These are phyloP conservation scores for Campoletis sonorensis DNA, from an alignment of 1,140 invertebrate species.

Conservation along the genomic window DNA sequence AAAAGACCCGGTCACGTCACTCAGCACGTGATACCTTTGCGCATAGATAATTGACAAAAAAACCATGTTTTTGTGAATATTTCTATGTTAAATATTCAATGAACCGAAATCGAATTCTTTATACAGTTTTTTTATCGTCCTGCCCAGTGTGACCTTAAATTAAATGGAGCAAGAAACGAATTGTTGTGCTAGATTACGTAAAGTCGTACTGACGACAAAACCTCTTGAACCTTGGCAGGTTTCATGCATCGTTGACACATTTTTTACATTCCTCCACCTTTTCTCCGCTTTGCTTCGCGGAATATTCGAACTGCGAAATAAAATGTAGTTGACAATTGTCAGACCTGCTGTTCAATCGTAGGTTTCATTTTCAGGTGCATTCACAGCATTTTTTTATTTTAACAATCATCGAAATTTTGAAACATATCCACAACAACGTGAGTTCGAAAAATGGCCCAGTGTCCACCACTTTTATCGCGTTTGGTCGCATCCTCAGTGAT, in stretches of 20 bases:
- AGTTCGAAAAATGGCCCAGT: slow-evolving; percentile 76
- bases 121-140: not conserved
- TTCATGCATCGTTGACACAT: not conserved
- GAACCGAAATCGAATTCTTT: no score
- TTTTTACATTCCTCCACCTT: not conserved
- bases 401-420: not conserved
- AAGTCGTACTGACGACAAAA: no score
- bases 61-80: no score
- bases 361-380: not conserved
- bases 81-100: no score
- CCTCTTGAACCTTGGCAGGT: not conserved
- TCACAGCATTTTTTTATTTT: not conserved
- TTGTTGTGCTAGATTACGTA: no score
- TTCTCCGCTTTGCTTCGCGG: no score
- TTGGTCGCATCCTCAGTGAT: slow-evolving; percentile 87
- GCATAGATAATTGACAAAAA: no score
- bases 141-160: not conserved
- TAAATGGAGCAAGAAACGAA: no score
- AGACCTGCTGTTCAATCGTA: not conserved
- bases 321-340: not conserved
- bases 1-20: no score
- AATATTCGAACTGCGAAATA: no score
- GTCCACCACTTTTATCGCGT: slow-evolving; percentile 80
- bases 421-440: not conserved
- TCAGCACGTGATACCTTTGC: no score